Evolutionary conservation across 2,888 invertebrate species (phyloP), one percentile per base, ranked within the genome.

Genomic region (Nineta flava): DNA sequence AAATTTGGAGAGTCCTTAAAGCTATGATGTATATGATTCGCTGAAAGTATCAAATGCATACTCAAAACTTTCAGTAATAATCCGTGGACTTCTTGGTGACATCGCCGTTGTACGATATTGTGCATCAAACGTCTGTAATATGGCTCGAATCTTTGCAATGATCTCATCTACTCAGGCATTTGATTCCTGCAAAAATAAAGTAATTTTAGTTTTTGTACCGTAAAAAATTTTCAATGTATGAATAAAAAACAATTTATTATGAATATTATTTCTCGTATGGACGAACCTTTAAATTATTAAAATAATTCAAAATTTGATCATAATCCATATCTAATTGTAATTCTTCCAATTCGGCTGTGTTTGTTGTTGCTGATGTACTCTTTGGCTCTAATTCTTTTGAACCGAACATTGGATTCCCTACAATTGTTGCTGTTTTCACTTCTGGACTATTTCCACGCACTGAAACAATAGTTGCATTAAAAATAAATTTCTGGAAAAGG

Each of bases 241-340:
- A 26, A 7, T 26, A 26, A 7, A 26, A 26, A 26, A 26, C 4
- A 26, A 2, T 26, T 26, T 26, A 26, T 26, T 26, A 26, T 5
- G 26, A 26, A 26, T 26, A 26, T 21, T 16, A 45, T 13, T 41
- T 40, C 38, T 40, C 43, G 32, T 50, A 40, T 15, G 15, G 10
- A 9, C 41, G 75, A 76, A 92, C 92, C 79, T 95, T 95, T 65
- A 96, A 77, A 76, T 92, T 94, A 75, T 94, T 92, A 76, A 96
- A 95, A 72, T 95, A 94, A 67, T 93, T 87, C 88, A 94, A 90
- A 69, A 96, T 87, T 75, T 94, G 92, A 67, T 94, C 92, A 71
- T 95, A 95, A 71, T 94, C 91, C 91, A 95, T 90, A 64, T 87
- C 87, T 53, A 77, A 67, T 60, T 76, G 76, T 55, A 90, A 76